Evolutionary conservation across 1,140 invertebrate species (phyloP), one percentile per base, ranked within the genome.

Genomic region (Hyphantria cunea): DNA sequence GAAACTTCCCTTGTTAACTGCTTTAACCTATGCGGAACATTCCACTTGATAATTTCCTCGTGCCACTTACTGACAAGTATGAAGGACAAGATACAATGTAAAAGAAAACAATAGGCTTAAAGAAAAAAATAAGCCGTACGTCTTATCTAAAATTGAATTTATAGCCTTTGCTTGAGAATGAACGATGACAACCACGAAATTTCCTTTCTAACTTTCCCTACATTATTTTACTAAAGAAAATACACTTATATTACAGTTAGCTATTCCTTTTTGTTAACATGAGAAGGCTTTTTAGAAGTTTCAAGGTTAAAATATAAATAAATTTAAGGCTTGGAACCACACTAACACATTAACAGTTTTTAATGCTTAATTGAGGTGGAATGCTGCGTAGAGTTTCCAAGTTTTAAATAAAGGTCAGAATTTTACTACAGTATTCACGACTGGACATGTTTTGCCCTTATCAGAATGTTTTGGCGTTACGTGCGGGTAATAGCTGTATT

Each of bases 251-350:
- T 44, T n/a, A 13, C n/a, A 12, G 41, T n/a, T 44, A 44, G 41
- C n/a, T 44, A 45, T 48, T 48, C 34, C 4, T n/a, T 15, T 13
- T 58, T 44, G 45, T 48, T 48, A 34, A 58, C 55, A 58, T 45
- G 55, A 58, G 17, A 58, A 58, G 14, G 55, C 55, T 56, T 56
- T 25, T 42, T 56, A 56, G 34, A 56, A 56, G 9, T 56, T 58
- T 48, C 33, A 58, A 58, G 55, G 55, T 49, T 48, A 58, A 58
- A 58, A 58, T 58, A 58, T 58, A 58, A 49, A 58, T 48, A 49
- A 58, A 58, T 48, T 58, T 58, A 49, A 44, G 44, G 39, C 47
- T 49, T 49, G 33, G 55, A 9, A 32, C 6, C 55, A 58, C 17
- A 58, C 55, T 48, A 49, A 58, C 55, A 58, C 9, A 25, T 25